A percentile compares a stretch with the other conserved stretches of the same genome.
Conservation (phyloP, 2,113 vertebrate genomes). For the Lycocorax pyrrhopterus region DNA sequence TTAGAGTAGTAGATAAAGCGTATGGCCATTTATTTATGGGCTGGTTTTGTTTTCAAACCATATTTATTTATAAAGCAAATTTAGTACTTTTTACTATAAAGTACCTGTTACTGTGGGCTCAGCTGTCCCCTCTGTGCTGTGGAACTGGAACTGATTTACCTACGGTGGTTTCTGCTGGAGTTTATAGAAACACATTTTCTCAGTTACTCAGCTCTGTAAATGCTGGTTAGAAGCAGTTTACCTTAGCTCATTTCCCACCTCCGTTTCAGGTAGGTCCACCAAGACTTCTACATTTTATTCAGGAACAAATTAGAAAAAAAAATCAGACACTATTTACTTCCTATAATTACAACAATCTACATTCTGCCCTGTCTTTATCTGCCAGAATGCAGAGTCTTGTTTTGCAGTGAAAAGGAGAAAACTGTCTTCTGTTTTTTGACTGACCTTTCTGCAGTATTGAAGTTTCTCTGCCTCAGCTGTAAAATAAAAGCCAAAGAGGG, state of each 20-base stretch:
- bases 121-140: not conserved
- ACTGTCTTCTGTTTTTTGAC: not conserved
- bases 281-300: not conserved
- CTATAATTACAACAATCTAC: rapidly evolving
- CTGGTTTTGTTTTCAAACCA: not conserved
- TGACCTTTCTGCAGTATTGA: not conserved
- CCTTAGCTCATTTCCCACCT: not conserved
- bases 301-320: not conserved
- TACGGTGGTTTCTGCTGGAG: not conserved
- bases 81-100: not conserved
- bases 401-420: not conserved
- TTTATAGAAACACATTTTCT: not conserved
- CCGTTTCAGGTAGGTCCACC: not conserved
- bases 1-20: not conserved
- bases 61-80: not conserved
- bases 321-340: not conserved
- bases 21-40: not conserved
- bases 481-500: not conserved
- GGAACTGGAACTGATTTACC: not conserved
- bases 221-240: not conserved
- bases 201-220: not conserved
- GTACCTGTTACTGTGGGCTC: not conserved
- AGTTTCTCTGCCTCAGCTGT: not conserved
- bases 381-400: not conserved
- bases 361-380: not conserved